Conservation (phyloP, 2,113 vertebrate genomes). For the Nestor notabilis region DNA sequence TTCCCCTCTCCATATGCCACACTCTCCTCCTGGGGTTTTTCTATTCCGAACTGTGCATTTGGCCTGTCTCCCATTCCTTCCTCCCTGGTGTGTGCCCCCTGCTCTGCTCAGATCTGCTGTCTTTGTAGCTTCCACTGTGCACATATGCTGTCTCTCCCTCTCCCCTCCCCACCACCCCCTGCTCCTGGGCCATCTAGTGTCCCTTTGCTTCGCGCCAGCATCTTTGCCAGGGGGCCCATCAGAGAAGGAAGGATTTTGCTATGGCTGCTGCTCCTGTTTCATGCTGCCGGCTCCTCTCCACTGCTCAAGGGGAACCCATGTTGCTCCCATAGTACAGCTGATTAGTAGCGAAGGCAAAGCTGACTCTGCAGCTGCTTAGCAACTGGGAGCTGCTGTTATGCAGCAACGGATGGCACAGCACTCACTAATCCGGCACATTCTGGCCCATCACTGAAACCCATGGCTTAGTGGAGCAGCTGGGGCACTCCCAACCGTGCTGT, state of each 20-base stretch:
- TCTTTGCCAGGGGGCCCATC: neutral
- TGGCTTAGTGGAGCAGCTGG: neutral
- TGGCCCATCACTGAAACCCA: neutral
- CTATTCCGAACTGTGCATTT: constrained; percentile 6
- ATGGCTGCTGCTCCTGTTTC: neutral
- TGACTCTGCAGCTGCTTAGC: constrained; percentile 57
- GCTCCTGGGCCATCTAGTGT: neutral
- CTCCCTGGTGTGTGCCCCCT: neutral
- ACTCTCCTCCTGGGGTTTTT: neutral
- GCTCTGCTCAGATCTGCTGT: constrained; percentile 49
- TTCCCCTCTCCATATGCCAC: constrained; percentile 47
- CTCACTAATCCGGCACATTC: neutral
- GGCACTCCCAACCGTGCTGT: neutral
- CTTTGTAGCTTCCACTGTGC: constrained; percentile 52
- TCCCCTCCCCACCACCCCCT: neutral
- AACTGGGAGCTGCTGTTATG: constrained; percentile 34
- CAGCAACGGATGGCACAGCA: neutral
- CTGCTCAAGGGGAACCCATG: neutral
- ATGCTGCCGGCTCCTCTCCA: neutral
- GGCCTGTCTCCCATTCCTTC: constrained; percentile 60
- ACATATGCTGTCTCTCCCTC: constrained; percentile 48
- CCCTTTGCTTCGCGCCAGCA: neutral
- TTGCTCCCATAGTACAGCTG: neutral
- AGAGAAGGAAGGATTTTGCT: neutral
- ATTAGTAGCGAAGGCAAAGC: neutral